phyloP scores from a whole-genome alignment of 2,797 vertebrate genomes.

The Urosaurus nigricauda region DNA sequence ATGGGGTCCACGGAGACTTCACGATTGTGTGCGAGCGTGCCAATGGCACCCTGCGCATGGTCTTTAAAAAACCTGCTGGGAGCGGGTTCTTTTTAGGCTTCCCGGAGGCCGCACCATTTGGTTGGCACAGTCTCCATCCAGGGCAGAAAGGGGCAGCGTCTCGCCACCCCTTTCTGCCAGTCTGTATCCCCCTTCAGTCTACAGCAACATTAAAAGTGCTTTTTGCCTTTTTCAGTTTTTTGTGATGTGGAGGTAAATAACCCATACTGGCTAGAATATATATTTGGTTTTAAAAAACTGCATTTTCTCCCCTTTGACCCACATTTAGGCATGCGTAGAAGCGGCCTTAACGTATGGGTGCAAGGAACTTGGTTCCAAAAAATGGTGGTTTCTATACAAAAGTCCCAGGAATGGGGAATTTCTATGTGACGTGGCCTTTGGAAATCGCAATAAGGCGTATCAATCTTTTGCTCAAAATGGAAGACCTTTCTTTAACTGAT shows the following conservation, averaged over 20 bases:
- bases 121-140: too few species aligned
- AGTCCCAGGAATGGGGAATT: background rate
- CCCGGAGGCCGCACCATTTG: too few species aligned
- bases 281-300: background rate
- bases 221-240: background rate
- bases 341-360: background rate
- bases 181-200: too few species aligned
- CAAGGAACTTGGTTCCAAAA: background rate
- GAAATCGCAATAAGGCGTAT: slow-evolving; percentile 28
- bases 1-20: too few species aligned
- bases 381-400: slow-evolving; percentile 5
- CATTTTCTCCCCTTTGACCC: background rate
- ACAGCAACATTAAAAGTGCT: background rate
- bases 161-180: too few species aligned
- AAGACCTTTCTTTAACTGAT: slow-evolving; percentile 42
- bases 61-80: too few species aligned
- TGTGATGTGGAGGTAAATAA: background rate
- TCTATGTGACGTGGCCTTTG: slow-evolving; percentile 13
- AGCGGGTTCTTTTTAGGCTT: too few species aligned
- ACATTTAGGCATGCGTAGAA: background rate
- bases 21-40: too few species aligned
- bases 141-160: too few species aligned
- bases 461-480: slow-evolving; percentile 41
- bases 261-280: background rate
- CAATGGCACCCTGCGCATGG: too few species aligned